Evolutionary conservation across 2,888 invertebrate species (phyloP), one percentile per base, ranked within the genome.

Genomic region (Cancer borealis): DNA sequence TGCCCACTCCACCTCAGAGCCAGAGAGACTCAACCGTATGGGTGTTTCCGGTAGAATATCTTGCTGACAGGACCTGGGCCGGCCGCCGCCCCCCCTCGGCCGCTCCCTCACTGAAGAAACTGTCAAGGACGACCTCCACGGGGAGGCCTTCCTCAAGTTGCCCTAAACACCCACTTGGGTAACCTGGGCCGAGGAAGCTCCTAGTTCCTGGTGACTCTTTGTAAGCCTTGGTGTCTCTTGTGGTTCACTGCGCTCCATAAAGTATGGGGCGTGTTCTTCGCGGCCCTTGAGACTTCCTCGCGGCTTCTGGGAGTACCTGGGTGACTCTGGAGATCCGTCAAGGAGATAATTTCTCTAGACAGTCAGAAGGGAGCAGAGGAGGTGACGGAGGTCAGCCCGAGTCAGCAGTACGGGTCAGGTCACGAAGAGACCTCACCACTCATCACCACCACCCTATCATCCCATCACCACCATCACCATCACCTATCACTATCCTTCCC

Each of bases 1-100:
- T 21, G 89, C 95, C 12, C 95, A 95, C 89, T 95, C 95, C 47
- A 95, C 96, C 26, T 96, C 96, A 4, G 96, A 96, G 88, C 96
- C 96, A 17, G 95, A 95, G 92, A 91, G 95, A 87, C 92, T 95
- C 30, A 95, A 95, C 88, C 90, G 95, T 45, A 92, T 94, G 30
- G 95, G 95, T 8, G 46, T 95, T 14, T 95, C 95, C 17, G 87
- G 88, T n/a, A 66, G 95, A n/a, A 93, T 95, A 90, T 84, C 95
- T 12, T 95, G 95, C 93, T 95, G 95, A 95, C 92, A 93, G 92
- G 93, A 92, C 89, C 87, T 94, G 73, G 94, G 91, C 21, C 93
- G 92, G 93, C 92, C 88, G 21, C 92, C 88, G 21, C 88, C 92
- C 8, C 66, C 60, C 39, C 90, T 92, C 26, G 94, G 94, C 73